Evolutionary conservation across 2,113 vertebrate species (phyloP), one percentile per base, ranked within the genome.

Genomic region (Chaenogobius annularis): DNA sequence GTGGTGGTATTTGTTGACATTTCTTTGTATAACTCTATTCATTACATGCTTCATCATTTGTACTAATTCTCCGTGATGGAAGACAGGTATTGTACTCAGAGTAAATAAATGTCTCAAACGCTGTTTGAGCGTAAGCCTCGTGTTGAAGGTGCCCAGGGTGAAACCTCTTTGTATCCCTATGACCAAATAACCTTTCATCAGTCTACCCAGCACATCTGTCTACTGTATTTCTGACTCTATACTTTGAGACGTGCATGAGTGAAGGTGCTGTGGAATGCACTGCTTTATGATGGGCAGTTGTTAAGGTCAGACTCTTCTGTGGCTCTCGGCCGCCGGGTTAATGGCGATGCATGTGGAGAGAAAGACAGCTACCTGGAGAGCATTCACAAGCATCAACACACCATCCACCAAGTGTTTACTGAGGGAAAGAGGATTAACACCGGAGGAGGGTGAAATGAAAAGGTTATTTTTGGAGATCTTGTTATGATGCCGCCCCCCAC

Each of bases 251-350:
- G 74, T 46, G 31, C 15, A 63, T 64, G 52, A 54, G 43, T 10
- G 15, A 40, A 68, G 23, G 52, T 78, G 54, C 40, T 10, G 48
- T 46, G 66, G 40, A 69, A 72, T 85, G 75, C 55, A 61, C 61
- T 52, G 68, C 46, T 74, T 66, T 55, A 65, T 80, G 74, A 88
- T 67, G 67, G 83, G 70, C 73, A 72, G 65, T 64, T 77, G 66
- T 79, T 73, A 75, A 73, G 74, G 47, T 12, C 43, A 69, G 71
- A 31, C 61, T 84, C 80, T 74, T 77, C 0, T 11, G 58, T 75
- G 75, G 66, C 61, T 40, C 19, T 35, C 14, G 56, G 72, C 54
- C 66, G 55, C 64, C 9, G 13, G 61, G 66, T 78, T 76, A 80
- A 80, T 71, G 58, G 46, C 55, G 72, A 72, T 70, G 67, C 65